Base-by-base conservation (phyloP, 2,888 invertebrate genomes). In the Spilosoma lubricipeda region DNA sequence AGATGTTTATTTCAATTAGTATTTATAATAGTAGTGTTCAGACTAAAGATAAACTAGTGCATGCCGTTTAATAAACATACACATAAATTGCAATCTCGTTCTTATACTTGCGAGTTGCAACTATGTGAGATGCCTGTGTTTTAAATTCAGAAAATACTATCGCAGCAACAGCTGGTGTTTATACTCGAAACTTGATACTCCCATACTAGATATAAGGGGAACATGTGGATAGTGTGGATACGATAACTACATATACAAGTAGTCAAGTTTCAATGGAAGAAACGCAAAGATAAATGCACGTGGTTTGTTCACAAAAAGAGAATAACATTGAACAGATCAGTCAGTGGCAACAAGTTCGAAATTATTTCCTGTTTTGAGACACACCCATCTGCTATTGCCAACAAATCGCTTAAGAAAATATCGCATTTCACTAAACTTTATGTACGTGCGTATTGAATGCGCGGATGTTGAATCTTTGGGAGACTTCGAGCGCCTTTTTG, bases 401-500 rank as follows among this genome's bases (percentile, higher is more conserved):
- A 92, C 93, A 94, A 94, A 94, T 94, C 92, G 91, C 89, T 91
- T 87, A 89, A 89, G 87, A 94, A 94, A 95, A 93, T 95, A 95
- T 95, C 95, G 81, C 81, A 86, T 95, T 95, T 91, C 95, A 86
- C 82, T n/a, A n/a, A n/a, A n/a, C n/a, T 90, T 90, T 89, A 87
- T 88, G 89, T 83, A 89, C 82, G 85, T 74, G 81, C 69, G 76
- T 78, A 83, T 80, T 91, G 86, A 90, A 88, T 89, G 90, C 91
- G 89, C 92, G 93, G 92, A 94, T 93, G 93, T 91, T 79, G 86
- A 87, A 89, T 89, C 88, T 90, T 91, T 90, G 90, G 91, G 91
- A 90, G 91, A 90, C 90, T 91, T 88, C 76, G 88, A 90, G 88
- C 85, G 90, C 83, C 88, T 90, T 92, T 92, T 92, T 92, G 86